phyloP scores from a whole-genome alignment of 2,113 vertebrate species.

The Hassar affinis region DNA sequence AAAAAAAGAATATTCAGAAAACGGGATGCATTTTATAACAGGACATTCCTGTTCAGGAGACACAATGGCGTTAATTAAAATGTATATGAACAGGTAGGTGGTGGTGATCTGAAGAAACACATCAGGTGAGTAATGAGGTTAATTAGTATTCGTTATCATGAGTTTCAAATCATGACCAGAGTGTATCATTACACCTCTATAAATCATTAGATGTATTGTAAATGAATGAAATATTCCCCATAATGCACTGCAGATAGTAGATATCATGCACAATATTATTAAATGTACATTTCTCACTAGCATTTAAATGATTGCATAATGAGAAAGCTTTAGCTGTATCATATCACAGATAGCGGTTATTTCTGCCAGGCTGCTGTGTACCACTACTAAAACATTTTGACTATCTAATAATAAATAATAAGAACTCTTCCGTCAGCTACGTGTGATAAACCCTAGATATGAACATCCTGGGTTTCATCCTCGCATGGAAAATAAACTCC shows the following conservation, averaged over 20 bases:
- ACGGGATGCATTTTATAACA: neutral
- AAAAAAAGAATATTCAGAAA: conserved; percentile 14
- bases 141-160: no score
- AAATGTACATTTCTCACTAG: neutral
- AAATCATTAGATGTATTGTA: neutral
- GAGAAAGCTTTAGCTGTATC: neutral
- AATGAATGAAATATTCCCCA: neutral
- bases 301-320: neutral
- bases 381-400: neutral
- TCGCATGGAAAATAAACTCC: neutral
- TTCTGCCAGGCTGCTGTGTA: neutral
- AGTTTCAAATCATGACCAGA: no score
- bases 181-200: neutral
- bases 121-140: no score
- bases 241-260: neutral
- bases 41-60: neutral
- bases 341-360: neutral
- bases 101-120: neutral
- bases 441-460: neutral
- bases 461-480: neutral
- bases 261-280: neutral
- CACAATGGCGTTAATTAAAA: neutral
- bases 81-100: neutral
- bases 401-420: neutral
- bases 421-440: neutral